phyloP scores from a whole-genome alignment of 2,888 invertebrate species.

The Chironomus tentans region DNA sequence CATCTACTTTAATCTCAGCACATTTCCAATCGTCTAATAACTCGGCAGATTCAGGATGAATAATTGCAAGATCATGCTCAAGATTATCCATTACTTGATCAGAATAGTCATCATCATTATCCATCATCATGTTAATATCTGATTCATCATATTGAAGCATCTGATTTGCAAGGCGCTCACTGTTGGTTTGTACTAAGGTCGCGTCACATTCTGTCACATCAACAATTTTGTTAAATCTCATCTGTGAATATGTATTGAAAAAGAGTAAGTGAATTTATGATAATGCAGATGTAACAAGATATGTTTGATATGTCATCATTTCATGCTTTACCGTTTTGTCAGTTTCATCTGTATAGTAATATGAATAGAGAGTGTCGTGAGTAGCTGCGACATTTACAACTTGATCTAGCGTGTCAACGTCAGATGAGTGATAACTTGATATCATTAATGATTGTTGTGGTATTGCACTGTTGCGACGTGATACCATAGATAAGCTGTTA shows the following conservation, averaged over 20 bases:
- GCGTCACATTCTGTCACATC: conserved; percentile 73
- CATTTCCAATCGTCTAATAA: conserved; percentile 15
- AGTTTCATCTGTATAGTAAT: conserved; percentile 82
- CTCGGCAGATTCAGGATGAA: conserved; percentile 3
- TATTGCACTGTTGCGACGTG: conserved; percentile 29
- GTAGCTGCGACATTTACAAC: conserved; percentile 68
- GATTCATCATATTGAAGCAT: not conserved
- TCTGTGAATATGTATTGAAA: conserved; percentile 41
- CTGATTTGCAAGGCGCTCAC: conserved; percentile 45
- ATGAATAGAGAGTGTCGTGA: conserved; percentile 82
- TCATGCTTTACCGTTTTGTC: conserved; percentile 49
- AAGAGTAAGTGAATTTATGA: not conserved
- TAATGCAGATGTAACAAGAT: not conserved
- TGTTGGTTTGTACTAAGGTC: conserved; percentile 52
- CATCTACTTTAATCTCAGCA: conserved; percentile 19
- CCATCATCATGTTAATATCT: conserved; percentile 11
- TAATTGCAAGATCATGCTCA: not conserved
- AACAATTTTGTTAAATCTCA: conserved; percentile 82
- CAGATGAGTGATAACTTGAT: conserved; percentile 32
- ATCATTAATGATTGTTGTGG: conserved; percentile 30
- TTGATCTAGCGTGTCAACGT: conserved; percentile 59
- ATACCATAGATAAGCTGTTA: not conserved
- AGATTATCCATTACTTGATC: not conserved
- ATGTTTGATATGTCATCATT: no score
- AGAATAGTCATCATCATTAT: conserved; percentile 1